Evolutionary conservation across 2,797 vertebrate genomes (phyloP).

Genomic region (Geotrypetes seraphini): DNA sequence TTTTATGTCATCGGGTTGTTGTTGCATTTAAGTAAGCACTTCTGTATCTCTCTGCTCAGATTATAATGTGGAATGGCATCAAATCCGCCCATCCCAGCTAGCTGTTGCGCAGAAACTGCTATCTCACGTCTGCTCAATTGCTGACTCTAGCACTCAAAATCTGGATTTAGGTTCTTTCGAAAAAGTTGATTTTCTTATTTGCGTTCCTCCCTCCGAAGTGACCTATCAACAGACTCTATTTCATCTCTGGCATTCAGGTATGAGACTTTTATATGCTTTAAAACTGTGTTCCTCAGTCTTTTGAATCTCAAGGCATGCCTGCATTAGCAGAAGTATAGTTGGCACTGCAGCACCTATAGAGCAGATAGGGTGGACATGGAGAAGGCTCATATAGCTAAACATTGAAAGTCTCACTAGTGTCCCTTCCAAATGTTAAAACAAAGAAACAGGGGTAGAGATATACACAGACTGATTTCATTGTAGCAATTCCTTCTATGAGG

Average conservation of each 20-base stretch:
- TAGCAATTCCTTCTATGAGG: too few species aligned
- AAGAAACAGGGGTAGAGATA: too few species aligned
- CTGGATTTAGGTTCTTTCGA: conserved; percentile 93
- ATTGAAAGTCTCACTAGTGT: too few species aligned
- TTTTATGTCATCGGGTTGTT: too few species aligned
- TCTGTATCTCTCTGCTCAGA: conserved; percentile 51
- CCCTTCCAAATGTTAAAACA: too few species aligned
- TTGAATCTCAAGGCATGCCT: too few species aligned
- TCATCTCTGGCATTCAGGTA: conserved; percentile 88
- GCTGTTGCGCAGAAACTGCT: conserved; percentile 91
- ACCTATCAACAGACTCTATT: conserved; percentile 87
- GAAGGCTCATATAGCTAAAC: too few species aligned
- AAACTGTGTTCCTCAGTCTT: too few species aligned
- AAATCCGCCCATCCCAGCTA: conserved; percentile 82
- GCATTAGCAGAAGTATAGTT: too few species aligned
- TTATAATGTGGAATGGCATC: conserved; percentile 61
- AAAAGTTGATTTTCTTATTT: conserved; percentile 91
- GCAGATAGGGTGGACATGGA: too few species aligned
- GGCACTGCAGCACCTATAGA: too few species aligned
- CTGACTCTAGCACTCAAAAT: conserved; percentile 94
- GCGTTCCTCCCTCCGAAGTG: conserved; percentile 89
- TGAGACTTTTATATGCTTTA: not conserved
- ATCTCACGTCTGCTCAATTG: conserved; percentile 92
- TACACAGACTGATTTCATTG: too few species aligned
- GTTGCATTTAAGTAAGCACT: not conserved